Conservation (phyloP, 2,888 invertebrate species). For the Erebia ligea region DNA sequence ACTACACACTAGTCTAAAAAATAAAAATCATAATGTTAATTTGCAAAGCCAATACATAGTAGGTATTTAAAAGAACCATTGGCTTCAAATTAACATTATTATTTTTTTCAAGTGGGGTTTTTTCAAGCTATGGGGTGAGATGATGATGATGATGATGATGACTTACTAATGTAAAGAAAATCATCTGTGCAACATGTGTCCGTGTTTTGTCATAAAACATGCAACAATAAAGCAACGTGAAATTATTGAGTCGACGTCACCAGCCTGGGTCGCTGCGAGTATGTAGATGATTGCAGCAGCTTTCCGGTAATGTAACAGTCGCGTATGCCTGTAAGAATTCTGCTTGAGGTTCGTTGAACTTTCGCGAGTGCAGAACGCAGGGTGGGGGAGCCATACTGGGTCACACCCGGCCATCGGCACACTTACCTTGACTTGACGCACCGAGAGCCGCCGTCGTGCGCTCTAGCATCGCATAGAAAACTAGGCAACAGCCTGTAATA, state of each 20-base stretch:
- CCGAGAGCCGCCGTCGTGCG: slow-evolving; percentile 54
- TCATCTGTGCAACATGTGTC: too few relatives aligned
- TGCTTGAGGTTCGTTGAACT: slow-evolving; percentile 79
- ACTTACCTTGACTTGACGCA: slow-evolving; percentile 82
- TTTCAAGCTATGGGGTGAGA: too few relatives aligned
- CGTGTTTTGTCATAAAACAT: not conserved
- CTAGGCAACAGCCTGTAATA: slow-evolving; percentile 62
- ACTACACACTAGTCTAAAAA: too few relatives aligned
- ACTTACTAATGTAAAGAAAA: not conserved
- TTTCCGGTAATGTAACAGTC: slow-evolving; percentile 82
- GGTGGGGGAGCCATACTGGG: slow-evolving; percentile 79
- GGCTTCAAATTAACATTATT: too few relatives aligned
- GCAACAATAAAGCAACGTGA: slow-evolving; percentile 10
- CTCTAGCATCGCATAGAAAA: slow-evolving; percentile 68
- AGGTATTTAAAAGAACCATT: too few relatives aligned
- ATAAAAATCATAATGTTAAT: too few relatives aligned
- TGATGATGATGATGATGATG: too few relatives aligned
- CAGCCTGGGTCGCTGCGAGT: slow-evolving; percentile 30
- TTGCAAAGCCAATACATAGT: too few relatives aligned
- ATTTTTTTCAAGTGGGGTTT: too few relatives aligned
- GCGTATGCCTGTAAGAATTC: slow-evolving; percentile 79
- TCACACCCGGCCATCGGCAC: slow-evolving; percentile 81
- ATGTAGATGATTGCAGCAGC: slow-evolving; percentile 69
- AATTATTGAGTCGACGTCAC: slow-evolving; percentile 28
- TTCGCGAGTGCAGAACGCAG: slow-evolving; percentile 80